Conservation (phyloP, 2,888 invertebrate genomes). For the Myopa testacea region DNA sequence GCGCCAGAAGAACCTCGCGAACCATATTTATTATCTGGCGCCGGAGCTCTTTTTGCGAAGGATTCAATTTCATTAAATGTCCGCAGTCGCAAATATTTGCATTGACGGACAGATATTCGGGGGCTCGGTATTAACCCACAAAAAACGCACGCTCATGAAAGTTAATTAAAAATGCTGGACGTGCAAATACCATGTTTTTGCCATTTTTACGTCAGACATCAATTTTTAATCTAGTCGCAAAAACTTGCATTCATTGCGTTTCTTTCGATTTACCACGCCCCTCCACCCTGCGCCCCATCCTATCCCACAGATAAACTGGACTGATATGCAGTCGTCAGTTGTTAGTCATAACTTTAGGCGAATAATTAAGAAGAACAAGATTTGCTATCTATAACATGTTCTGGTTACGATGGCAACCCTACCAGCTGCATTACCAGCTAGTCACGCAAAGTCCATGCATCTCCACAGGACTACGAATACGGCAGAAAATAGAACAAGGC, state of each 20-base stretch:
- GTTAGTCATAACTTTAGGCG: too few species aligned
- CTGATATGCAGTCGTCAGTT: too few species aligned
- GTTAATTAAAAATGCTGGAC: constrained; percentile 22
- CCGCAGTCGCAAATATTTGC: constrained; percentile 11
- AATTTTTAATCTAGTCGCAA: constrained; percentile 17
- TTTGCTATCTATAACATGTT: too few species aligned
- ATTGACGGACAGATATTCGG: not conserved
- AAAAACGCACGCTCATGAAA: constrained; percentile 8
- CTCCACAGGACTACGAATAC: too few species aligned
- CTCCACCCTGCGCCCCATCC: too few species aligned
- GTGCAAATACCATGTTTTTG: not conserved
- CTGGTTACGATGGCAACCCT: too few species aligned
- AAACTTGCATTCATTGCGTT: not conserved
- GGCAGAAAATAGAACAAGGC: too few species aligned
- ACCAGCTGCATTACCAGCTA: too few species aligned
- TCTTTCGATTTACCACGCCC: not conserved
- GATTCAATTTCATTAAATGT: constrained; percentile 9
- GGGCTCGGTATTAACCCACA: not conserved
- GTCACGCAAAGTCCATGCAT: too few species aligned
- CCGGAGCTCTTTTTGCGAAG: not conserved
- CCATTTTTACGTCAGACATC: constrained; percentile 2
- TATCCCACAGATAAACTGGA: too few species aligned
- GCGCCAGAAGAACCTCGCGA: not conserved
- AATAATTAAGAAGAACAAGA: too few species aligned
- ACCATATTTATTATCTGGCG: not conserved